Evolutionary conservation across 2,113 vertebrate species (phyloP), one percentile per base, ranked within the genome.

Genomic region (Nesogale talazaci): DNA sequence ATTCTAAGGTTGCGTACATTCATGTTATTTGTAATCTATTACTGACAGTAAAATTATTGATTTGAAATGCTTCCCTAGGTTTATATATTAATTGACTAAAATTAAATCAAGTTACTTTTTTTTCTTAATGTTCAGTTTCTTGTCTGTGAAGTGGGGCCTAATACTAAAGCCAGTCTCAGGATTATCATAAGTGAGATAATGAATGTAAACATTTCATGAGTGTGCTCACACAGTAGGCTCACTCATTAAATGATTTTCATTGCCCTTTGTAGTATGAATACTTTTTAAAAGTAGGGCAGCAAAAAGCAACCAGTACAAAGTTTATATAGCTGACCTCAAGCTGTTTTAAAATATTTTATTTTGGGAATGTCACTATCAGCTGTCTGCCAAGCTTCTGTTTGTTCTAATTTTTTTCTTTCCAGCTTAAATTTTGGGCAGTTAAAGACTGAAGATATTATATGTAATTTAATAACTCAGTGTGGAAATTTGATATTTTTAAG

Each of bases 1-100:
- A 65, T 95, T 91, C n/a, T 83, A 3, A 94, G 9, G 74, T 89
- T 80, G 76, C 72, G 91, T 90, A 40, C 83, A 67, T 86, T 92
- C 31, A 70, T 88, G 9, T 90, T 90, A 78, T 90, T 29, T 93
- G 1, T 1, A 89, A 1, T 81, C 23, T 94, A 8, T 90, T 95
- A 91, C 52, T 94, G 38, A 82, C 42, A 92, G 42, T 67, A 82
- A 83, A 84, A 89, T 88, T 91, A 69, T 52, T 94, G 23, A 76
- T 91, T 25, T 87, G 78, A 94, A 78, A 74, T 88, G 20, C 59
- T 34, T 89, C 94, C 20, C 8, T 93, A 63, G 4, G 5, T 84
- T 96, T 94, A 83, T 84, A 75, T 9, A 12, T 92, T 78, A 81
- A 52, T 57, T 87, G 67, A 88, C 6, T 78, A n/a, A 70, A 93